phyloP scores from a whole-genome alignment of 1,140 invertebrate genomes.

The Drosophila subobscura region DNA sequence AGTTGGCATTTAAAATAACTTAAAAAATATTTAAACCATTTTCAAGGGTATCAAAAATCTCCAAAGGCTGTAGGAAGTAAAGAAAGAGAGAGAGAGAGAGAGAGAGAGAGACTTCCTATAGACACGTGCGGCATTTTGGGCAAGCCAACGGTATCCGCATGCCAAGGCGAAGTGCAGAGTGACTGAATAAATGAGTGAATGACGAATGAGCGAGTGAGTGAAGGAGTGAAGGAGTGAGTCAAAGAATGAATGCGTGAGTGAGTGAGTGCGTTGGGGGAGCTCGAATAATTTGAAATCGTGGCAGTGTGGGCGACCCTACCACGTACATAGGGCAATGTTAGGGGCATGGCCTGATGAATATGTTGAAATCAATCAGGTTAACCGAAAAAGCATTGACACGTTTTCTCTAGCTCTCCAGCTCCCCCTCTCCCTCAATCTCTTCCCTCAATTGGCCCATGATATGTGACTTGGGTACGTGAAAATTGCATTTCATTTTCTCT shows the following conservation, averaged over 20 bases:
- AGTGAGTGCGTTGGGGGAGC: constrained; percentile 24
- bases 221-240: constrained; percentile 10
- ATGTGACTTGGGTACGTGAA: constrained; percentile 71
- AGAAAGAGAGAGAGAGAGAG: too few relatives aligned
- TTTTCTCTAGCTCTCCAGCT: neutral
- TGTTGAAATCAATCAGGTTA: constrained; percentile 71
- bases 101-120: constrained; percentile 8
- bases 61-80: too few relatives aligned
- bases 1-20: constrained; percentile 1
- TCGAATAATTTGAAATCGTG: neutral
- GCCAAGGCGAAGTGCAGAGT: constrained; percentile 15
- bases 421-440: neutral
- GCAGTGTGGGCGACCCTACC: neutral
- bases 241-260: constrained; percentile 40
- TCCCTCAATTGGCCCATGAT: constrained; percentile 50
- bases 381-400: constrained; percentile 51
- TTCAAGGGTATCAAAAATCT: too few relatives aligned
- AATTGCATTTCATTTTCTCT: constrained; percentile 67
- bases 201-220: constrained; percentile 35
- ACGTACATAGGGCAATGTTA: neutral
- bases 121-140: constrained; percentile 34
- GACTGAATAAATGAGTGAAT: constrained; percentile 18
- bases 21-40: too few relatives aligned
- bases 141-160: constrained; percentile 47
- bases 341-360: constrained; percentile 57